Evolutionary conservation across 2,113 vertebrate species (phyloP).

Genomic region (Ancistrus triradiatus): DNA sequence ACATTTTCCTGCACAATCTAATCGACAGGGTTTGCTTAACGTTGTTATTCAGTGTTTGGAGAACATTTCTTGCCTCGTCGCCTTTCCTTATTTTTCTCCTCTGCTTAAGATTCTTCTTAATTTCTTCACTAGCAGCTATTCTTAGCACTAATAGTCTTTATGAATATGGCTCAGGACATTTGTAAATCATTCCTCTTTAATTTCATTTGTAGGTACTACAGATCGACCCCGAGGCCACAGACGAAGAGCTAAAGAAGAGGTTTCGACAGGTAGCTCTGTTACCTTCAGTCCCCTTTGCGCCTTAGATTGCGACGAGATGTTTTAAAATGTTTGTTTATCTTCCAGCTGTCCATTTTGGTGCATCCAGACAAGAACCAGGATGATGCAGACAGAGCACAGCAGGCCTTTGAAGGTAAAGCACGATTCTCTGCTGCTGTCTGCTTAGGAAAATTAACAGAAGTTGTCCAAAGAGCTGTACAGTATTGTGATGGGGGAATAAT

Average conservation of each 20-base stretch:
- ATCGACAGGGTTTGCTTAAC: no score
- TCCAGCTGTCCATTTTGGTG: conserved; percentile 92
- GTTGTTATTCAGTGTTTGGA: no score
- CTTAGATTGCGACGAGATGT: no score
- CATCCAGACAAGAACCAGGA: conserved; percentile 99
- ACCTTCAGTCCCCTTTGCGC: neutral
- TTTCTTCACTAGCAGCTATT: no score
- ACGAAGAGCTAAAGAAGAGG: conserved; percentile 95
- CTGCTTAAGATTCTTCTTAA: no score
- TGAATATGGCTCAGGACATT: neutral
- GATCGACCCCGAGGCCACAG: conserved; percentile 94
- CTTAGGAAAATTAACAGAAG: neutral
- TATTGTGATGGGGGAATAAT: no score
- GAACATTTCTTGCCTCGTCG: no score
- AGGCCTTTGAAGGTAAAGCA: conserved; percentile 91
- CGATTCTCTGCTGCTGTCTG: neutral
- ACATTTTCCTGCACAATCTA: no score
- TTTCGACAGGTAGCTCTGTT: conserved; percentile 81
- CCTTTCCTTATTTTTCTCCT: no score
- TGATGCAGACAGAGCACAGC: conserved; percentile 88
- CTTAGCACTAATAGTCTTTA: no score
- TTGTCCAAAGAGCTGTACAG: no score
- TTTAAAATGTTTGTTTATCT: conserved; percentile 11
- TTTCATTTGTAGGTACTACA: conserved; percentile 80
- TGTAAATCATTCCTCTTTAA: neutral